Base-by-base conservation (phyloP, 2,797 vertebrate species). In the Gobionotothen gibberifrons region DNA sequence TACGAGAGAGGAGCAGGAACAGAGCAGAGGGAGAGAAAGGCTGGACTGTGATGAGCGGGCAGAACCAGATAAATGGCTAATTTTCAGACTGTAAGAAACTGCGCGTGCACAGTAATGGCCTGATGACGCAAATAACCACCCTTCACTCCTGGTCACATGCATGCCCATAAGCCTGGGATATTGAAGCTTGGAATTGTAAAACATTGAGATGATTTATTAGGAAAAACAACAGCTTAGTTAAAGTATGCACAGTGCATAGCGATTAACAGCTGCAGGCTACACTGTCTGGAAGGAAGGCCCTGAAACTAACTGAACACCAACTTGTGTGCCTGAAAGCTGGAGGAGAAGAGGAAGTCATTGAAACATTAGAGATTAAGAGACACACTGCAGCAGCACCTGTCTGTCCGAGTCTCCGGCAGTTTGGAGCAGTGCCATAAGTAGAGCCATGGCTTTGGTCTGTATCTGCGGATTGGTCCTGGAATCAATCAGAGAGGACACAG, bases 361-460 rank as follows among this genome's bases (percentile, higher is more conserved):
- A 5, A 36, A 36, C 2, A 13, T 64, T 29, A 16, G 22, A 72
- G 46, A 56, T 44, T 14, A 61, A 71, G 19, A 64, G 59, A 21
- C 14, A 39, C 43, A 3, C 9, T 4, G 32, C 46, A 36, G 67
- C 54, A 19, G 70, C 84, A 98, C 97, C 96, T 92, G 93, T 81
- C 95, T 91, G 77, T 99, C 97, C 0, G 76, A 4, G 0, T 94
- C 91, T 0, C 81, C 94, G 0, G 96, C 96, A 0, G 95, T 96
- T 93, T 97, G 97, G 21, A 99, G 93, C 60, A 99, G 85, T 0
- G 97, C 97, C 76, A 97, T 97, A 2, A 99, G 94, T 36, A 99
- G 93, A 0, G 98, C 98, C 97, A 98, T 98, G 5, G 97, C 97
- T 93, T 99, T 99, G 75, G 97, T 97, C 89, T 99, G 98, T 65